Conservation (phyloP, 1,140 invertebrate species). For the Hyles euphorbiae region DNA sequence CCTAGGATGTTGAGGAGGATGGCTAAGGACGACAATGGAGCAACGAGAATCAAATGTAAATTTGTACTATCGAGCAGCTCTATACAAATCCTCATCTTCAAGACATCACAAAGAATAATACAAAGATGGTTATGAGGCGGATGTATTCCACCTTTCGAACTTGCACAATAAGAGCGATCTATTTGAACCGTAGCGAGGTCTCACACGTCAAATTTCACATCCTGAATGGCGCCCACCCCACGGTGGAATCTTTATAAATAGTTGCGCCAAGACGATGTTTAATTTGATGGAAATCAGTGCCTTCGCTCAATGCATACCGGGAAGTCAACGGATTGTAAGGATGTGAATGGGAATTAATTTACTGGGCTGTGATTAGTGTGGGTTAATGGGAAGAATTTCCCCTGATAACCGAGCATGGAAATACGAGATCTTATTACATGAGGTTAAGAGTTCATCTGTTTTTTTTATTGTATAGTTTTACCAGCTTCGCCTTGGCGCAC, state of each 20-base stretch:
- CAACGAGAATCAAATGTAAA: too few relatives aligned
- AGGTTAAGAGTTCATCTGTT: too few relatives aligned
- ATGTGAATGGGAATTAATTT: conserved; percentile 58
- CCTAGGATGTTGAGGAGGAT: too few relatives aligned
- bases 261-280: conserved; percentile 59
- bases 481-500: too few relatives aligned
- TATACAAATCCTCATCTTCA: conserved; percentile 34
- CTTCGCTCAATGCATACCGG: conserved; percentile 47
- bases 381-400: neutral
- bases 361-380: conserved; percentile 19
- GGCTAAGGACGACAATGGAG: too few relatives aligned
- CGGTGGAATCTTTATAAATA: conserved; percentile 71
- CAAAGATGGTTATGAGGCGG: conserved; percentile 46
- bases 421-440: neutral
- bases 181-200: conserved; percentile 45
- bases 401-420: too few relatives aligned
- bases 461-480: too few relatives aligned
- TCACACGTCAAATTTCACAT: conserved; percentile 73
- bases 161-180: conserved; percentile 49
- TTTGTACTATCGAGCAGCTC: too few relatives aligned
- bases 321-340: conserved; percentile 53
- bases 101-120: conserved; percentile 61
- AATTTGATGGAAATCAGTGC: conserved; percentile 68
- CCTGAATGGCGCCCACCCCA: conserved; percentile 55
- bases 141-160: conserved; percentile 40